Evolutionary conservation across 1,140 invertebrate genomes (phyloP).

Genomic region (Bombus fervidus): DNA sequence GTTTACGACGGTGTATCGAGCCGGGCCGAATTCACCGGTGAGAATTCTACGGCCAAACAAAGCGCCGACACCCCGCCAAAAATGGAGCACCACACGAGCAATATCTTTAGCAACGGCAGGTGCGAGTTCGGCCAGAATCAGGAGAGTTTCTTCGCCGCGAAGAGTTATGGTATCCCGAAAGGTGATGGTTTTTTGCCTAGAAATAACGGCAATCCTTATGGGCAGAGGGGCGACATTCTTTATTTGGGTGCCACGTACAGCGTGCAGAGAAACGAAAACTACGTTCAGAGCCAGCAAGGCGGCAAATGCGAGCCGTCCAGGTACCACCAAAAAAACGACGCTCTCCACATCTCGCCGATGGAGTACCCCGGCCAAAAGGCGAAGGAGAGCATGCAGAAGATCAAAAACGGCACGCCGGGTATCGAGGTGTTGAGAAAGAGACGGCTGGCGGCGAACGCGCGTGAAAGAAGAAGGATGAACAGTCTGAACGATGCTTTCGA

Average conservation of each 20-base stretch:
- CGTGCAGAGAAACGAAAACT: conserved; percentile 58
- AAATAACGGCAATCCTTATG: conserved; percentile 62
- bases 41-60: too few species aligned
- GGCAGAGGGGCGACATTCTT: conserved; percentile 54
- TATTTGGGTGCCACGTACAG: conserved; percentile 60
- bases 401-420: conserved; percentile 80
- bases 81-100: conserved; percentile 33
- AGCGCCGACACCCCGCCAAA: conserved; percentile 33
- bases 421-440: conserved; percentile 87
- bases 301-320: conserved; percentile 52
- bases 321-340: conserved; percentile 57
- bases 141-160: conserved; percentile 41
- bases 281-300: conserved; percentile 30
- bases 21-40: too few species aligned
- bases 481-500: conserved; percentile 93
- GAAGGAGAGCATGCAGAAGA: conserved; percentile 74
- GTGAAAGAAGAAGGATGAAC: conserved; percentile 91
- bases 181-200: conserved; percentile 62
- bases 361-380: conserved; percentile 65
- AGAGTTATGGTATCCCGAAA: conserved; percentile 60
- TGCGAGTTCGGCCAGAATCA: conserved; percentile 56
- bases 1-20: conserved; percentile 55
- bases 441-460: conserved; percentile 90
- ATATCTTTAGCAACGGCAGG: conserved; percentile 35
- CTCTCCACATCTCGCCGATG: conserved; percentile 38